phyloP scores from a whole-genome alignment of 2,888 invertebrate genomes.

The Drosophila diplacantha region DNA sequence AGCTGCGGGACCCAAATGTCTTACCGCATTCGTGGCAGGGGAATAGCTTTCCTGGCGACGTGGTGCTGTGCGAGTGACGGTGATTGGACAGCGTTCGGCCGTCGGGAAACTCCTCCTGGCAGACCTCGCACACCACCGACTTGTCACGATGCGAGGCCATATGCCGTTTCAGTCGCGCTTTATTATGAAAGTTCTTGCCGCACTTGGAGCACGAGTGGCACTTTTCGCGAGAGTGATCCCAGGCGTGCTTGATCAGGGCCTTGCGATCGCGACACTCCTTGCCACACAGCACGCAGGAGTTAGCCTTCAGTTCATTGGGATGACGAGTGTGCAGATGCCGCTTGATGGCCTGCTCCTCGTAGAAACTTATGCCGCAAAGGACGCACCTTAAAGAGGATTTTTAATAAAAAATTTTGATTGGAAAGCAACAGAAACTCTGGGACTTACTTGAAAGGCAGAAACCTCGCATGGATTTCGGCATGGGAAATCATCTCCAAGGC shows the following conservation, averaged over 20 bases:
- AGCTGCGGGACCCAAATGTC: conserved; percentile 90
- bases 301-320: conserved; percentile 81
- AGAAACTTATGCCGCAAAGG: conserved; percentile 82
- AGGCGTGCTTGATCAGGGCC: conserved; percentile 83
- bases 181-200: conserved; percentile 85
- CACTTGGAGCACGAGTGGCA: conserved; percentile 83
- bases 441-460: conserved; percentile 78
- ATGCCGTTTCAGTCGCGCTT: conserved; percentile 82
- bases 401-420: not conserved
- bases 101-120: conserved; percentile 85
- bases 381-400: conserved; percentile 79
- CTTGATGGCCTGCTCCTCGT: conserved; percentile 82
- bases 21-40: conserved; percentile 91
- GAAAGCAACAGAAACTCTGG: not conserved
- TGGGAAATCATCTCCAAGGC: conserved; percentile 87
- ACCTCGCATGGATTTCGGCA: conserved; percentile 86
- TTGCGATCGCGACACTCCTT: conserved; percentile 84
- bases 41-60: conserved; percentile 82
- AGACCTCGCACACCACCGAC: conserved; percentile 84
- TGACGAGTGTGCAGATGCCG: conserved; percentile 82
- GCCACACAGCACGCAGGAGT: conserved; percentile 83
- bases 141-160: conserved; percentile 86
- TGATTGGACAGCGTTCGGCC: conserved; percentile 84
- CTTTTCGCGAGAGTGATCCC: conserved; percentile 84
- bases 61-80: conserved; percentile 81